phyloP scores from a whole-genome alignment of 2,797 vertebrate genomes.

The Acrossocheilus fasciatus region DNA sequence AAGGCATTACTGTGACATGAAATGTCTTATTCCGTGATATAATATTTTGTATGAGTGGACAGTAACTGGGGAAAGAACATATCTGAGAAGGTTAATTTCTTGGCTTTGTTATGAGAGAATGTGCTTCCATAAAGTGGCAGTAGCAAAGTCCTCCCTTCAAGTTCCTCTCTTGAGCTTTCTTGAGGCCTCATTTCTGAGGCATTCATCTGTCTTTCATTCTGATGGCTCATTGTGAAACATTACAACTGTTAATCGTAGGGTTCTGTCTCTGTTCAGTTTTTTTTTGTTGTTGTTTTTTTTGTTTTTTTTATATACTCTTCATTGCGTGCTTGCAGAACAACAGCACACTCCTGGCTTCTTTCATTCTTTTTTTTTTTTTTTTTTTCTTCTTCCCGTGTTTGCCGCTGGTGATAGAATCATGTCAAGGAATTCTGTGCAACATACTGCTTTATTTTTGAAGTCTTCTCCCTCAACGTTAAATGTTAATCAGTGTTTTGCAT shows the following conservation, averaged over 20 bases:
- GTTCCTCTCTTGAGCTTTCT: background rate
- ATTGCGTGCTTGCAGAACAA: background rate
- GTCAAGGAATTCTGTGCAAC: constrained; percentile 31
- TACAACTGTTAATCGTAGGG: background rate
- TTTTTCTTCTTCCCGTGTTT: background rate
- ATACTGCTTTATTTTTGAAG: background rate
- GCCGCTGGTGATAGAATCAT: constrained; percentile 14
- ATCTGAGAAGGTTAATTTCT: background rate
- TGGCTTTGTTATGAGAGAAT: background rate
- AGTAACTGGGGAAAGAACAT: background rate
- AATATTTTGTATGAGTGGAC: background rate
- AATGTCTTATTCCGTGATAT: background rate
- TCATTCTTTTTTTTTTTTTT: background rate
- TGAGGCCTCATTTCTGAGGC: background rate
- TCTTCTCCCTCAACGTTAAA: background rate
- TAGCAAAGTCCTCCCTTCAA: background rate
- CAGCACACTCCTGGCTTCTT: background rate
- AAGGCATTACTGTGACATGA: background rate
- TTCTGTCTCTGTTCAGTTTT: background rate
- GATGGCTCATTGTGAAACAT: background rate
- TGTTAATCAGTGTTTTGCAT: constrained; percentile 35
- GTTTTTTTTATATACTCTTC: background rate
- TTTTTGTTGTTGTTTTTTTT: no score
- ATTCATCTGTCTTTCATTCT: background rate
- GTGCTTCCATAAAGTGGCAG: background rate